phyloP scores from a whole-genome alignment of 1,140 invertebrate species.

The Gerris buenoi region DNA sequence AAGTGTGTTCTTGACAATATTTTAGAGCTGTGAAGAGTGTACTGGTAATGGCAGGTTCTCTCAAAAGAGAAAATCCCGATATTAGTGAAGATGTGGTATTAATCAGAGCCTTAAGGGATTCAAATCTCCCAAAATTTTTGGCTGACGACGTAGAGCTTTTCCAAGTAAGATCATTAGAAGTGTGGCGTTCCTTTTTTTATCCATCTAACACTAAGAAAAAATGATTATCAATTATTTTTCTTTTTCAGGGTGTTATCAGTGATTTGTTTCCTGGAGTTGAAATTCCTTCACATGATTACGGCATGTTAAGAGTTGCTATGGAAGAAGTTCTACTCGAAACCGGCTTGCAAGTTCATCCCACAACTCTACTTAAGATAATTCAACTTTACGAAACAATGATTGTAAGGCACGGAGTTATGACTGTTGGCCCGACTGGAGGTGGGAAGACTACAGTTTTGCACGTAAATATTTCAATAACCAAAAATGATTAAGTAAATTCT shows the following conservation, averaged over 20 bases:
- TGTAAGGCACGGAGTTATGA: conserved; percentile 83
- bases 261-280: conserved; percentile 77
- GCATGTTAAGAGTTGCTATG: conserved; percentile 45
- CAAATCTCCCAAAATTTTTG: conserved; percentile 84
- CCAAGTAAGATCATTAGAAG: conserved; percentile 27
- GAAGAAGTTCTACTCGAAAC: conserved; percentile 34
- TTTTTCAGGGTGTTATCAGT: conserved; percentile 59
- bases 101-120: conserved; percentile 71
- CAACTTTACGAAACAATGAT: conserved; percentile 84
- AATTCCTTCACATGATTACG: conserved; percentile 64
- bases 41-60: conserved; percentile 71
- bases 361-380: conserved; percentile 55
- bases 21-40: conserved; percentile 42
- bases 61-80: conserved; percentile 70
- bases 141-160: conserved; percentile 70
- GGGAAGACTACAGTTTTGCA: conserved; percentile 58
- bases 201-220: background rate
- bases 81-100: conserved; percentile 62
- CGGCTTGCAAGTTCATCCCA: conserved; percentile 42
- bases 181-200: too few species aligned
- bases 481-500: too few species aligned
- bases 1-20: too few species aligned
- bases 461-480: conserved; percentile 32
- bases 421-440: conserved; percentile 75
- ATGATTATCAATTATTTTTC: too few species aligned